Percentiles rank a stretch among this genome's conserved stretches.
phyloP scores from a whole-genome alignment of 2,113 vertebrate genomes.

The Halcyon senegalensis region DNA sequence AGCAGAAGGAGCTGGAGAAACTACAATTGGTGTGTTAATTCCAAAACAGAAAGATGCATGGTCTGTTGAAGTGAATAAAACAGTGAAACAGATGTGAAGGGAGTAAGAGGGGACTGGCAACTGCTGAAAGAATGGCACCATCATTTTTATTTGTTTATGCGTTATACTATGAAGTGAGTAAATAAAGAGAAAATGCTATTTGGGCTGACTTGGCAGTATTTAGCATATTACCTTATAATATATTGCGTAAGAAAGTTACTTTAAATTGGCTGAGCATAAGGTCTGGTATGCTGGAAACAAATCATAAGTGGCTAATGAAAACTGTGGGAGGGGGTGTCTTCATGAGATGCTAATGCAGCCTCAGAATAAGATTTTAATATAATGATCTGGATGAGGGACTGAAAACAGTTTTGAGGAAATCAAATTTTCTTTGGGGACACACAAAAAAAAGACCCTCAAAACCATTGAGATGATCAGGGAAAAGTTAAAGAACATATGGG shows the following conservation, averaged over 20 bases:
- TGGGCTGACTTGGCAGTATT: background rate
- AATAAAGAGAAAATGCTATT: background rate
- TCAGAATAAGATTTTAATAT: background rate
- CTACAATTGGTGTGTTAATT: background rate
- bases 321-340: background rate
- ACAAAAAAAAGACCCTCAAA: background rate
- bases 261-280: background rate
- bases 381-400: background rate
- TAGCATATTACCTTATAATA: background rate
- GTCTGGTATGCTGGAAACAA: background rate
- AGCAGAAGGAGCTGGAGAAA: background rate
- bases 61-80: background rate
- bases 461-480: background rate
- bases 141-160: background rate
- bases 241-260: background rate
- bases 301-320: background rate
- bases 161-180: background rate
- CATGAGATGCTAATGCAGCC: background rate
- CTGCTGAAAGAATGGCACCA: background rate
- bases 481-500: background rate
- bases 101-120: background rate
- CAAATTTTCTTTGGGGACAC: background rate
- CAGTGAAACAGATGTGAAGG: background rate
- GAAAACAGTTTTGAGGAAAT: background rate
- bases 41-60: background rate